phyloP scores from a whole-genome alignment of 2,797 vertebrate species.

The Enteromius paludinosus region DNA sequence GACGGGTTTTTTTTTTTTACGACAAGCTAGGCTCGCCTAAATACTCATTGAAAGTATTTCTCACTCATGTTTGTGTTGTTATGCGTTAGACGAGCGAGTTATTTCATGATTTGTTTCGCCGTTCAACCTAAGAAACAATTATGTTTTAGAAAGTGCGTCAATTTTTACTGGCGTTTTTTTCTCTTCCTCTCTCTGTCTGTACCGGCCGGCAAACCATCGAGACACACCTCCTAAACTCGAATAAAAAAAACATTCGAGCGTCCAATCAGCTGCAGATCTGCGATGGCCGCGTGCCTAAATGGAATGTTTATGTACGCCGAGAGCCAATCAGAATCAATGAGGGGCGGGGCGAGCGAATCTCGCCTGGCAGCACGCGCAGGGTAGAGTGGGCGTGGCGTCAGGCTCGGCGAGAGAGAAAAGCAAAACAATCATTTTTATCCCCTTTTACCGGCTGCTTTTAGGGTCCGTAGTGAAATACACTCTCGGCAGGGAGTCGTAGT shows the following conservation, averaged over 20 bases:
- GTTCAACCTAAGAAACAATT: not conserved
- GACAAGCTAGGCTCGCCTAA: not conserved
- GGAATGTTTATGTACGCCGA: conserved; percentile 76
- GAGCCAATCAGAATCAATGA: conserved; percentile 74
- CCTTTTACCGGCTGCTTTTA: conserved; percentile 75
- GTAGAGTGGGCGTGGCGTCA: conserved; percentile 75
- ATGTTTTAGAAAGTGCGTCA: conserved; percentile 39
- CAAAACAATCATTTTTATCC: conserved; percentile 81
- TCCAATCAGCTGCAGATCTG: conserved; percentile 69
- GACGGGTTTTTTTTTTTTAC: not conserved
- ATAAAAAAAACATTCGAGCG: conserved; percentile 42
- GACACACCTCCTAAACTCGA: conserved; percentile 72
- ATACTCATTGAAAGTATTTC: not conserved
- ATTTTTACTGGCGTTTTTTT: conserved; percentile 18
- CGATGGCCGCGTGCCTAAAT: conserved; percentile 80
- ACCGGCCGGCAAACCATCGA: conserved; percentile 80
- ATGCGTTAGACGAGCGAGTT: not conserved
- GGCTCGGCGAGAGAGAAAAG: conserved; percentile 76
- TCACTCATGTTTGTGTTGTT: not conserved
- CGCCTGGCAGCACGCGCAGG: conserved; percentile 63
- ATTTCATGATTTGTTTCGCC: not conserved
- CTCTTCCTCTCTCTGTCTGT: conserved; percentile 58
- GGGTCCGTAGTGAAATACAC: conserved; percentile 66
- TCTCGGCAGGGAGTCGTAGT: conserved; percentile 61
- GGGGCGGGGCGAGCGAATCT: conserved; percentile 61